Evolutionary conservation across 2,797 vertebrate species (phyloP).

Genomic region (Channallabes apus): DNA sequence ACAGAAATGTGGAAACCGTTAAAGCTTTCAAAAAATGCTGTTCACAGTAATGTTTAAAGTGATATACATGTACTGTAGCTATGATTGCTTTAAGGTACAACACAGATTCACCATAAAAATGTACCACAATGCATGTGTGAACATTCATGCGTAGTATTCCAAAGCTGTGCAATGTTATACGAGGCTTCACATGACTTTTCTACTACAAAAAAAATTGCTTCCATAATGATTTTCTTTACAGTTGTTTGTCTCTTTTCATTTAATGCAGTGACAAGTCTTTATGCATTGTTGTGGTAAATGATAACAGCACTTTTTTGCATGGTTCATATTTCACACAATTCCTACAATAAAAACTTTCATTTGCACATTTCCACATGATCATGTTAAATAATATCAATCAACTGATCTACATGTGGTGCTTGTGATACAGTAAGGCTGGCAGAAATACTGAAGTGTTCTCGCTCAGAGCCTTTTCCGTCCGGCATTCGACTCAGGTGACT

Average conservation of each 20-base stretch:
- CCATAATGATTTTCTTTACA: background rate
- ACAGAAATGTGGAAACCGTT: background rate
- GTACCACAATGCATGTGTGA: too few species aligned
- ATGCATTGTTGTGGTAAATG: background rate
- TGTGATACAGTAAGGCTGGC: slow-evolving; percentile 35
- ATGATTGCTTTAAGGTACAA: background rate
- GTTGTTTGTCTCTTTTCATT: background rate
- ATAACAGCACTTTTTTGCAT: background rate
- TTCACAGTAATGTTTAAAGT: background rate
- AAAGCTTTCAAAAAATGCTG: background rate
- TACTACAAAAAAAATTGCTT: too few species aligned
- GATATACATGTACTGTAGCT: background rate
- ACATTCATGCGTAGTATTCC: background rate
- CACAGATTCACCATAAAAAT: background rate
- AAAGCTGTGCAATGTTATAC: background rate
- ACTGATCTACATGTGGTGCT: slow-evolving; percentile 26
- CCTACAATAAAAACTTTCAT: background rate
- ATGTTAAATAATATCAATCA: background rate
- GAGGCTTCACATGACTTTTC: background rate
- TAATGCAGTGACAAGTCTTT: background rate
- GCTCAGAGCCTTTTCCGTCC: slow-evolving; percentile 24
- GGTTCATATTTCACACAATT: background rate
- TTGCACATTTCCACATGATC: background rate
- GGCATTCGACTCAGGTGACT: background rate
- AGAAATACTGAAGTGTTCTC: slow-evolving; percentile 43